phyloP scores from a whole-genome alignment of 2,888 invertebrate species.

The Eristalis tenax region DNA sequence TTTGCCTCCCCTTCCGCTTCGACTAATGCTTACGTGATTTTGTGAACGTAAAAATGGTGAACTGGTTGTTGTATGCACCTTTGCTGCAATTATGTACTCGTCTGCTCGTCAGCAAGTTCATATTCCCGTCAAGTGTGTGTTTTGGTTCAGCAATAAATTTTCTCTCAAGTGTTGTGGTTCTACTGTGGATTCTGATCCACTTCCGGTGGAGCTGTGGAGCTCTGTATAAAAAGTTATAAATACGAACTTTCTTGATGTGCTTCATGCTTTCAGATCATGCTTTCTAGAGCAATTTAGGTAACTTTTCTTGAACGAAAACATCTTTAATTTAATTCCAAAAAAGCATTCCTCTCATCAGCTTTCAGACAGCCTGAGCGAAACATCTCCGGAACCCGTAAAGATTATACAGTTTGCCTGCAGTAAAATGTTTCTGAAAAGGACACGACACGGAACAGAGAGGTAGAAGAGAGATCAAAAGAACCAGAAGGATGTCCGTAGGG shows the following conservation, averaged over 20 bases:
- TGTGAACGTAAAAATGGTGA: not conserved
- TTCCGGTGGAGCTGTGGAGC: too few relatives aligned
- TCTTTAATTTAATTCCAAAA: not conserved
- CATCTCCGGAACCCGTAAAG: not conserved
- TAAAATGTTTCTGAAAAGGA: not conserved
- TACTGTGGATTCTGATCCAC: not conserved
- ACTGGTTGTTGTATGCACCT: not conserved
- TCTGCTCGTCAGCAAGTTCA: not conserved
- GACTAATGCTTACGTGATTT: not conserved
- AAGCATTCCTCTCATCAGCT: not conserved
- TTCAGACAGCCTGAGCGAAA: not conserved
- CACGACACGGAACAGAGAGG: not conserved
- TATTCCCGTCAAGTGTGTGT: not conserved
- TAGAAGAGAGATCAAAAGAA: not conserved
- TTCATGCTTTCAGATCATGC: too few relatives aligned
- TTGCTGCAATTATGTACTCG: not conserved
- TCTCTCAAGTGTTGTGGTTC: too few relatives aligned
- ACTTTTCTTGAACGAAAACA: not conserved
- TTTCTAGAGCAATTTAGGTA: not conserved
- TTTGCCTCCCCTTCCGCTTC: not conserved
- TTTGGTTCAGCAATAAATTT: not conserved
- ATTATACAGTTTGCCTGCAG: not conserved
- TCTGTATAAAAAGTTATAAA: not conserved
- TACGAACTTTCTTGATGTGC: not conserved
- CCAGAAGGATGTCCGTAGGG: not conserved